Percentiles rank a stretch among this genome's conserved stretches.
These are phyloP conservation scores for Tragopan temminckii DNA, from an alignment of 2,797 vertebrate genomes.

Conservation along the genomic window DNA sequence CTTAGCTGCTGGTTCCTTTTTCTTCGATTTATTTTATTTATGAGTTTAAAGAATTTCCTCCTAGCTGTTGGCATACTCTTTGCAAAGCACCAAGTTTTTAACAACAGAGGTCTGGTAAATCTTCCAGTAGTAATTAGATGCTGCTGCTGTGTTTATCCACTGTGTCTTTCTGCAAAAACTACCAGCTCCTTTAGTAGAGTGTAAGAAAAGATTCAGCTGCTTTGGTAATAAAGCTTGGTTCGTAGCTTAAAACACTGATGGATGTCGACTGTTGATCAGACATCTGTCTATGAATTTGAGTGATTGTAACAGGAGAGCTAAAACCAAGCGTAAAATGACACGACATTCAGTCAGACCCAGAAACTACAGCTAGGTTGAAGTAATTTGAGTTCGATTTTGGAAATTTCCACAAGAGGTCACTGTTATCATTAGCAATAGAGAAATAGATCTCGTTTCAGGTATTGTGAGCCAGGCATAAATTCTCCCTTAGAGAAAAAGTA, in stretches of 20 bases:
- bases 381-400: neutral
- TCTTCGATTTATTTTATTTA: neutral
- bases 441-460: neutral
- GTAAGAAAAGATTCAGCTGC: neutral
- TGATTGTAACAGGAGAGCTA: neutral
- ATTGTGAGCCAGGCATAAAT: rapidly evolving
- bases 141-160: neutral
- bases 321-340: neutral
- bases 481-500: neutral
- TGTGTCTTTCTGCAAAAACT: neutral
- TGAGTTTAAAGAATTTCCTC: neutral
- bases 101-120: neutral
- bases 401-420: slow-evolving; percentile 75
- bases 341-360: neutral
- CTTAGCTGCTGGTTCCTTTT: neutral
- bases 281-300: rapidly evolving
- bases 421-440: slow-evolving; percentile 59
- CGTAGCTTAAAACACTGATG: neutral
- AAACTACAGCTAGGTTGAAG: neutral
- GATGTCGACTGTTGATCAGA: neutral
- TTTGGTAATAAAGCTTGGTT: neutral
- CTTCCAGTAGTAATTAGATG: neutral
- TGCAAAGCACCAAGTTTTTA: neutral
- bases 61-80: neutral
- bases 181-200: neutral